These are phyloP conservation scores for Petrophora chlorosata DNA, from an alignment of 2,888 invertebrate genomes.

Conservation along the genomic window DNA sequence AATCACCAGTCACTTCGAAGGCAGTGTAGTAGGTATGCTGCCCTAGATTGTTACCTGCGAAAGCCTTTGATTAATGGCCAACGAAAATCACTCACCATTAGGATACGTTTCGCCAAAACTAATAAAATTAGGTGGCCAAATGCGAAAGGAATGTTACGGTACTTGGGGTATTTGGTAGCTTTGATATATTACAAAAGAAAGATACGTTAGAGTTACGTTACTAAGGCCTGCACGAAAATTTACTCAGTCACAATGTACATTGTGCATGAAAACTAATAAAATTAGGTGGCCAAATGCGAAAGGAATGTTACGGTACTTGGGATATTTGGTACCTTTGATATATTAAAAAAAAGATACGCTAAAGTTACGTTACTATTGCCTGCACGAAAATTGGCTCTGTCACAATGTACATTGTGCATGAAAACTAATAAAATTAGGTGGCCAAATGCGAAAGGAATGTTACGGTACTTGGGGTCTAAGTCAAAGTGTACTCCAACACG, in stretches of 20 bases:
- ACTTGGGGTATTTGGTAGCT: not conserved
- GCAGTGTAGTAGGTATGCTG: too few relatives aligned
- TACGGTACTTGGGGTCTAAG: not conserved
- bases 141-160: not conserved
- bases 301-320: not conserved
- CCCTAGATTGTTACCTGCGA: not conserved
- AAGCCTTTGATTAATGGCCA: constrained; percentile 2
- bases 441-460: not conserved
- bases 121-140: constrained; percentile 9
- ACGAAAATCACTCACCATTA: constrained; percentile 9
- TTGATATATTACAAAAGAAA: too few relatives aligned
- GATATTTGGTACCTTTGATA: too few relatives aligned
- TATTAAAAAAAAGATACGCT: too few relatives aligned
- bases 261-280: constrained; percentile 11
- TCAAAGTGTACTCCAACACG: too few relatives aligned
- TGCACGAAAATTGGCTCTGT: too few relatives aligned
- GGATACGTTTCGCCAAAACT: constrained; percentile 4
- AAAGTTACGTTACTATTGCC: too few relatives aligned
- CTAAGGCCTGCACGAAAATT: too few relatives aligned
- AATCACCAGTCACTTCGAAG: too few relatives aligned
- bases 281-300: constrained; percentile 8
- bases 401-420: too few relatives aligned
- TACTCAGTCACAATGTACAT: too few relatives aligned
- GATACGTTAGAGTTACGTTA: too few relatives aligned
- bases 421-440: constrained; percentile 11